Conservation (phyloP, 1,140 invertebrate species). For the Leptopilina boulardi region DNA sequence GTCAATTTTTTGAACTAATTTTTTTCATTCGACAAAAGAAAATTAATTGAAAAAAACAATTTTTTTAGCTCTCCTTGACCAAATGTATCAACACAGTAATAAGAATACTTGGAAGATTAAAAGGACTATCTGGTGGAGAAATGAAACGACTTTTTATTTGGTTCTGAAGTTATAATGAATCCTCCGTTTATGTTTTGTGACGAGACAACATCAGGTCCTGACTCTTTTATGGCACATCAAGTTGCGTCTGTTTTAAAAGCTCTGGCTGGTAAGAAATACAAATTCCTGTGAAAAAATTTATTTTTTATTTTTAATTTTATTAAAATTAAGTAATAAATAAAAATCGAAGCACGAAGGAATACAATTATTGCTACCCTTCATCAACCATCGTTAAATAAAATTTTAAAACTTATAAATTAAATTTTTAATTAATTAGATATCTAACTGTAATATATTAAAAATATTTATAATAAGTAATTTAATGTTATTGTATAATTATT, state of each 20-base stretch:
- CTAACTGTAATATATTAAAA: too few relatives aligned
- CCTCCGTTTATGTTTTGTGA: constrained; percentile 97
- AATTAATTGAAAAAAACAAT: too few relatives aligned
- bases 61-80: constrained; percentile 82
- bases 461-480: too few relatives aligned
- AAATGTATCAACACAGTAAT: constrained; percentile 92
- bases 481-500: too few relatives aligned
- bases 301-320: too few relatives aligned
- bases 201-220: constrained; percentile 94
- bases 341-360: constrained; percentile 82
- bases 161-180: constrained; percentile 95
- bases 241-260: constrained; percentile 90
- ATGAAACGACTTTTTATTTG: constrained; percentile 97
- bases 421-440: background rate
- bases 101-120: constrained; percentile 87
- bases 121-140: constrained; percentile 97
- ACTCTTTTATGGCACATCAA: constrained; percentile 92
- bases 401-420: too few relatives aligned
- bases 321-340: too few relatives aligned
- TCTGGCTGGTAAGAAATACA: constrained; percentile 80
- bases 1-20: too few relatives aligned
- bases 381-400: constrained; percentile 77
- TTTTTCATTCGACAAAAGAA: too few relatives aligned
- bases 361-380: constrained; percentile 77
- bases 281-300: too few relatives aligned